Base-by-base conservation (phyloP, 2,797 vertebrate genomes). In the Sebastes steindachneri region DNA sequence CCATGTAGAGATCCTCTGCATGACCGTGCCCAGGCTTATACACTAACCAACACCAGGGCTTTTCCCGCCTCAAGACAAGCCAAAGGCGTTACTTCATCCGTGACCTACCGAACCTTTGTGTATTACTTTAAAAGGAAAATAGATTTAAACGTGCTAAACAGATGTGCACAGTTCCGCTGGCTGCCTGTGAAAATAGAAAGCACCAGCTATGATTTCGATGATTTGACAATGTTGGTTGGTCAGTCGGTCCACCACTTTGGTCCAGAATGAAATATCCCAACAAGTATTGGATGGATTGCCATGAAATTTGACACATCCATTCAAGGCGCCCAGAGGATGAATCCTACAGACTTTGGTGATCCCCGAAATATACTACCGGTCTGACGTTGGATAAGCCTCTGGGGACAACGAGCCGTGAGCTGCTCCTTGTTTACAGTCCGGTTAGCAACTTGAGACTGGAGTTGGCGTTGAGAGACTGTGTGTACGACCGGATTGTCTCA, bases 71-170 rank as follows among this genome's bases (percentile, higher is more conserved):
- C 45, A 25, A n/a, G 19, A 48, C 58, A 35, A 72, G 17, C n/a
- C 35, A 41, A 68, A 73, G 66, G 48, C 69, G 65, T 73, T 74
- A 59, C 63, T 14, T 57, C 70, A 71, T 2, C 53, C 28, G 3
- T 75, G 54, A 77, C 62, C 60, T n/a, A 33, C 65, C 59, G 21
- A 76, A 71, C 48, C 31, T 28, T 71, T 33, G 73, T 83, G 58
- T 53, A 58, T 65, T 21, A 68, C 35, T 76, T 41, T 37, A 53
- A 73, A n/a, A 28, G 19, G 35, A 57, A 79, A 68, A 51, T 35
- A 31, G 21, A 71, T 71, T 41, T 33, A 70, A 79, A 71, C 35
- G 59, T 41, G 53, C 17, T 55, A 9, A 68, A 55, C 37, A 68
- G 54, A 72, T 77, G 58, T 41, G 26, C 4, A 12, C 10, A 2